Evolutionary conservation across 2,113 vertebrate species (phyloP).

Genomic region (rabbit (Oryctolagus cuniculus)): mOryCun1.1 NC_091433.1:55731001-55731500

Average conservation of each 20-base stretch:
- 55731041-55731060: background rate
- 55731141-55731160: slow-evolving; percentile 55
- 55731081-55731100: background rate
- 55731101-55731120: background rate
- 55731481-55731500: background rate
- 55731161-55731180: slow-evolving; percentile 35
- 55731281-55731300: slow-evolving; percentile 16
- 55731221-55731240: slow-evolving; percentile 13
- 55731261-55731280: background rate
- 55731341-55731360: too few relatives aligned
- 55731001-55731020: background rate
- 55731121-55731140: slow-evolving; percentile 5
- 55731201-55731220: slow-evolving; percentile 1
- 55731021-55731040: background rate
- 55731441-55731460: background rate
- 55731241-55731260: background rate
- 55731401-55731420: background rate
- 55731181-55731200: slow-evolving; percentile 1
- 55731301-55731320: too few relatives aligned
- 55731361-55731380: too few relatives aligned
- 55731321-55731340: too few relatives aligned
- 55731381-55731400: background rate
- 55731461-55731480: background rate
- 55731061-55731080: background rate
- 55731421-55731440: background rate